These are phyloP conservation scores for Drosophila neotestacea DNA, from an alignment of 2,888 invertebrate species.

Conservation along the genomic window DNA sequence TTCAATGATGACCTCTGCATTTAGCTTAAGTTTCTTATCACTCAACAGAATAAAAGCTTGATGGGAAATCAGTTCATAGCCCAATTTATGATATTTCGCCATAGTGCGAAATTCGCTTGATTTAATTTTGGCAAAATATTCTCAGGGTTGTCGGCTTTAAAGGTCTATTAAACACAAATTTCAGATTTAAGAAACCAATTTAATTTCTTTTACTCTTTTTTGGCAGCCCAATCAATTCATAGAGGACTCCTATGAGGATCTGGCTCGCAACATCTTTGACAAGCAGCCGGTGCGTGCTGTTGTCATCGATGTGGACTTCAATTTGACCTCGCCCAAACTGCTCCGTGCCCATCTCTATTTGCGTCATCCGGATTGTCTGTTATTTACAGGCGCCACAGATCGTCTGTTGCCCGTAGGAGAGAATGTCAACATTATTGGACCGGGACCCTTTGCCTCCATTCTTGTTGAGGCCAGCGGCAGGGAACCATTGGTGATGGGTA, in stretches of 20 bases:
- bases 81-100: too few relatives aligned
- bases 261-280: conserved; percentile 68
- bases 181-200: too few relatives aligned
- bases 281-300: conserved; percentile 85
- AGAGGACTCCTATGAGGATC: conserved; percentile 63
- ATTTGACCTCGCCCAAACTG: conserved; percentile 85
- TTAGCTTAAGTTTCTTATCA: too few relatives aligned
- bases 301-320: conserved; percentile 85
- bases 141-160: too few relatives aligned
- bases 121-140: too few relatives aligned
- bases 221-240: conserved; percentile 47
- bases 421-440: conserved; percentile 83
- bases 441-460: conserved; percentile 83
- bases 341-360: conserved; percentile 85
- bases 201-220: too few relatives aligned
- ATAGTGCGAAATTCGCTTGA: too few relatives aligned
- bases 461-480: conserved; percentile 83
- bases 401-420: conserved; percentile 80
- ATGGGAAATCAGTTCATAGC: too few relatives aligned
- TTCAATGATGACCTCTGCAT: too few relatives aligned
- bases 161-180: too few relatives aligned
- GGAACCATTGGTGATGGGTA: conserved; percentile 84
- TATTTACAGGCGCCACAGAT: conserved; percentile 85
- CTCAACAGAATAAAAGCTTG: too few relatives aligned
- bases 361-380: conserved; percentile 84